These are phyloP conservation scores for Stictocephala bisonia DNA, from an alignment of 2,888 invertebrate genomes.

Conservation along the genomic window DNA sequence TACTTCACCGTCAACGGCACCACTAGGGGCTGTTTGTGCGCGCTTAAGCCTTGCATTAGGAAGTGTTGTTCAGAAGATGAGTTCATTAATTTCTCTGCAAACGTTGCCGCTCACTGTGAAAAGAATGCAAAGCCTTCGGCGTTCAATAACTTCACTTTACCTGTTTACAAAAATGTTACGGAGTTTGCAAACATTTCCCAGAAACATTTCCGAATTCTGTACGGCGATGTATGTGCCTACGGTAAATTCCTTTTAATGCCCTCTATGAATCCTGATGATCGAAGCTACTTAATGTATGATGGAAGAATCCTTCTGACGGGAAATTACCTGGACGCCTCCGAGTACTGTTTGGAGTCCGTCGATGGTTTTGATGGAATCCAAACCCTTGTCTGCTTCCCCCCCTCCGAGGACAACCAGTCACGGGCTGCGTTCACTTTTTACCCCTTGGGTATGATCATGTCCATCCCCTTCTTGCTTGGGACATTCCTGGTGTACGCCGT, in stretches of 20 bases:
- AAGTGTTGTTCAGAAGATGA: constrained; percentile 20
- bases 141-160: background rate
- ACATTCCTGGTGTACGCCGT: constrained; percentile 67
- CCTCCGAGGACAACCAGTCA: constrained; percentile 36
- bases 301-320: background rate
- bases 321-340: constrained; percentile 14
- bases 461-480: constrained; percentile 68
- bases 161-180: background rate
- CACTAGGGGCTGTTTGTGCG: constrained; percentile 25
- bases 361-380: background rate
- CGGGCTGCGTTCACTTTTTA: constrained; percentile 49
- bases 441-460: constrained; percentile 66
- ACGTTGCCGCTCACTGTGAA: background rate
- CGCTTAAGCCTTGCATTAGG: constrained; percentile 26
- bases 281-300: constrained; percentile 9
- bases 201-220: constrained; percentile 5
- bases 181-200: background rate
- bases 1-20: constrained; percentile 28
- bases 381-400: constrained; percentile 51
- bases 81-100: background rate
- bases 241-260: constrained; percentile 9
- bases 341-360: constrained; percentile 39
- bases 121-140: background rate
- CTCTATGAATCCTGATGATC: background rate
- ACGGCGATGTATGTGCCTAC: background rate